Percentiles rank a stretch among this genome's conserved stretches.
These are phyloP conservation scores for Murina feae DNA, from an alignment of 2,113 vertebrate species.

Conservation along the genomic window DNA sequence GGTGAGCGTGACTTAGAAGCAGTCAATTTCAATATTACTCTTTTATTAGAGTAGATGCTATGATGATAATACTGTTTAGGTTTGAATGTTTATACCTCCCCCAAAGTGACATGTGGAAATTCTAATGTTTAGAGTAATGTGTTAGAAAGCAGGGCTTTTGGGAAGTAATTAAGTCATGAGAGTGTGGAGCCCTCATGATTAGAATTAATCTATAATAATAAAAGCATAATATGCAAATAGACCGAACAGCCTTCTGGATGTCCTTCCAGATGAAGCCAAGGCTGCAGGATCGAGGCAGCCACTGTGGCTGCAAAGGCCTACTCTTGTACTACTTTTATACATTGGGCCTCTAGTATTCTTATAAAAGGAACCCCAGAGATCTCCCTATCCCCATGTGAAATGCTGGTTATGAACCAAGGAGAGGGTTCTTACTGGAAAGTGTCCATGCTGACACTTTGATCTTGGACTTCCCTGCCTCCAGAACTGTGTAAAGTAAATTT, in stretches of 20 bases:
- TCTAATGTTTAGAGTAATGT: background rate
- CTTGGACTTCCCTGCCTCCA: background rate
- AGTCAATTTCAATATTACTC: too few relatives aligned
- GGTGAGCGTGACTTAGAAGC: too few relatives aligned
- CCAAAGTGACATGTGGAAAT: background rate
- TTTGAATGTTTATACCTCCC: background rate
- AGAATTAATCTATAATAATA: too few relatives aligned
- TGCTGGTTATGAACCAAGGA: background rate
- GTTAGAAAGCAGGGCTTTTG: background rate
- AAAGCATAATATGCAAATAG: too few relatives aligned
- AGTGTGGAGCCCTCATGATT: background rate
- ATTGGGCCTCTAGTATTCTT: background rate
- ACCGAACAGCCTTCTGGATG: too few relatives aligned
- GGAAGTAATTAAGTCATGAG: background rate
- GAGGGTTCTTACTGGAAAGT: background rate
- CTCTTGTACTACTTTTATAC: too few relatives aligned
- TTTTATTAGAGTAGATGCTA: too few relatives aligned
- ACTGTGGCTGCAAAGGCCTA: too few relatives aligned
- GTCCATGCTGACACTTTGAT: background rate
- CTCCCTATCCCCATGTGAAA: background rate
- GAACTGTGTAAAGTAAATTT: background rate
- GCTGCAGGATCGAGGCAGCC: too few relatives aligned
- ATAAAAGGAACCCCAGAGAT: background rate
- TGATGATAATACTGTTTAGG: background rate
- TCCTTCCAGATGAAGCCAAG: too few relatives aligned